Evolutionary conservation across 2,113 vertebrate genomes (phyloP), one percentile per base, ranked within the genome.

Genomic region (Sardina pilchardus): DNA sequence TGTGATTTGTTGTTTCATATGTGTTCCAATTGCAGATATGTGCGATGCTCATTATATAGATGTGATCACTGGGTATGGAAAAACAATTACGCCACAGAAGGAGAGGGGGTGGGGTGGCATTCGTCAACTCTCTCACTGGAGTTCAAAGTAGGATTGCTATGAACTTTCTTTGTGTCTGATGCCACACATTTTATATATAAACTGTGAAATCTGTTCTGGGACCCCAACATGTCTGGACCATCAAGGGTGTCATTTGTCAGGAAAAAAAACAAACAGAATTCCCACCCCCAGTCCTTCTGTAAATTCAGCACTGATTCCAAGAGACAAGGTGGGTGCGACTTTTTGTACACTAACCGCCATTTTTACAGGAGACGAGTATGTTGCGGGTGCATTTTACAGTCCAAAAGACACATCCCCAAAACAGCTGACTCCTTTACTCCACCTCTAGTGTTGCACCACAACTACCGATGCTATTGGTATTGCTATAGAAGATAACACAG

Each of bases 201-300:
- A 90, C 94, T 93, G 94, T 93, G 92, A 96, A 96, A 95, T 96
- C 95, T 96, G 95, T 94, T 95, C 92, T 94, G 93, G 94, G 94
- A 94, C 94, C 94, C 94, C 93, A 94, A 93, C 92, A 93, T 95
- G 94, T 93, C 89, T 93, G 93, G 94, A 94, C 93, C 93, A 93
- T 94, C 94, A 94, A 90, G 94, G 94, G 95, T 96, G 95, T 96
- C 93, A 92, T 94, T 95, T 93, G 91, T 93, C 93, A 94, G 90
- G 86, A 89, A 92, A 91, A 87, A 82, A 30, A 89, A 84, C 63
- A 84, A 81, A 91, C 91, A 92, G 91, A 89, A 90, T 93, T 92
- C 12, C 94, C 95, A 94, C 95, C 95, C 94, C 95, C 95, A 93
- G 90, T 94, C 95, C 95, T 89, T 95, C 95, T 96, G 95, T 93